Conservation (phyloP, 2,797 vertebrate species). For the Tragelaphus oryx region DNA sequence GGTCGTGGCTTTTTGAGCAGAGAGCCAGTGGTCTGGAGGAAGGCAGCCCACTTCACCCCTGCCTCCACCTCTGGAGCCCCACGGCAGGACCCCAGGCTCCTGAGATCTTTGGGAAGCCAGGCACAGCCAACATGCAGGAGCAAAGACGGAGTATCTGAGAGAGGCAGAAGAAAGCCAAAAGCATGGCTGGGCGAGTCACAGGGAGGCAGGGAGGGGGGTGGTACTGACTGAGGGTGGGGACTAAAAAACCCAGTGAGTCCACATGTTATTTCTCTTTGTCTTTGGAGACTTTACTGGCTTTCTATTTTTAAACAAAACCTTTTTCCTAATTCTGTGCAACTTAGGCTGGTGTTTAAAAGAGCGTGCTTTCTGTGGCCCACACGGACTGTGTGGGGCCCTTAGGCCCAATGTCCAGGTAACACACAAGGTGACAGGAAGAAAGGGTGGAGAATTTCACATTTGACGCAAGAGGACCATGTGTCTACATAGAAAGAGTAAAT, state of each 20-base stretch:
- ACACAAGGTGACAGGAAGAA: rapidly evolving
- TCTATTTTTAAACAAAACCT: conserved; percentile 16
- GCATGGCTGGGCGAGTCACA: not conserved
- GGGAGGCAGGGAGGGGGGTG: not conserved
- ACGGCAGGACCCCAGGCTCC: not conserved
- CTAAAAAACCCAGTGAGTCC: not conserved
- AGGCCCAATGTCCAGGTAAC: not conserved
- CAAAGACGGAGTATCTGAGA: too few species aligned
- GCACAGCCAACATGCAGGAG: not conserved
- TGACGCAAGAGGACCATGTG: not conserved
- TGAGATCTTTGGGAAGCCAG: not conserved
- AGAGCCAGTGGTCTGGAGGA: not conserved
- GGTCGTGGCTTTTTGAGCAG: not conserved
- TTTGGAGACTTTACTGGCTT: not conserved
- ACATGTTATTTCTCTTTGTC: not conserved
- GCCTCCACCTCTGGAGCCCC: not conserved
- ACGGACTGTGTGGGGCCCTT: not conserved
- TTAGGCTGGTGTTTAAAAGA: not conserved
- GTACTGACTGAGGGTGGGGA: not conserved
- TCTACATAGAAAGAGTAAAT: not conserved
- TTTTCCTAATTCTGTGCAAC: not conserved
- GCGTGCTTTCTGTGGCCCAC: not conserved
- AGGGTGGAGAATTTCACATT: not conserved
- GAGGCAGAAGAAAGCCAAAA: not conserved
- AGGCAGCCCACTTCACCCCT: too few species aligned